Evolutionary conservation across 2,888 invertebrate species (phyloP), one percentile per base, ranked within the genome.

Genomic region (Melolontha melolontha): DNA sequence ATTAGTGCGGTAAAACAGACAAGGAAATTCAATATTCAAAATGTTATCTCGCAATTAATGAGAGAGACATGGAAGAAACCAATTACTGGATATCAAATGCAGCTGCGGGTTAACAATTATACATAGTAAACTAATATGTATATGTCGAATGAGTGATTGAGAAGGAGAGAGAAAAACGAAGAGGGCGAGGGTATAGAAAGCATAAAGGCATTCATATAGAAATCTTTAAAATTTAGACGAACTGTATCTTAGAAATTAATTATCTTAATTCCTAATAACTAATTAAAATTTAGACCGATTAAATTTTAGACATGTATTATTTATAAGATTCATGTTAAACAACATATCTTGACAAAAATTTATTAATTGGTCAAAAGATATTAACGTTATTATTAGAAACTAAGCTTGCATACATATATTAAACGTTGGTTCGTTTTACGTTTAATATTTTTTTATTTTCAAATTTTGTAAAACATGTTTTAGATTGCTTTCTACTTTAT

Each of bases 1-100:
- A 62, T 62, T 62, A 62, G 59, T 47, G 59, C 59, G 59, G 59
- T 49, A 39, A 49, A 62, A 62, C 59, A 49, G 59, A 62, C 59
- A 47, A 62, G 59, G 47, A 62, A 47, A 62, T 62, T 62, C 59
- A 49, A 62, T 62, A 62, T 62, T 62, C 59, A 49, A 59, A 59
- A 47, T 16, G 47, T 34, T 62, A 62, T 62, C 59, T 62, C 34
- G 59, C 47, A 62, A 62, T 49, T 62, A 62, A 62, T 49, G 59
- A 62, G 49, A 62, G 49, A 47, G 29, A 47, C 59, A 49, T 47
- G 59, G 34, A 49, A 34, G 47, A 47, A 62, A 47, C 59, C 59
- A 62, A 62, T 62, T 62, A 62, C 59, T 49, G 47, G 47, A 62
- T 49, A 62, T 62, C 59, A 62, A 62, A 47, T 62, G 39, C 59